These are phyloP conservation scores for Paelopatides confundens DNA, from an alignment of 53 echinoderm and acorn worm species.

Conservation along the genomic window DNA sequence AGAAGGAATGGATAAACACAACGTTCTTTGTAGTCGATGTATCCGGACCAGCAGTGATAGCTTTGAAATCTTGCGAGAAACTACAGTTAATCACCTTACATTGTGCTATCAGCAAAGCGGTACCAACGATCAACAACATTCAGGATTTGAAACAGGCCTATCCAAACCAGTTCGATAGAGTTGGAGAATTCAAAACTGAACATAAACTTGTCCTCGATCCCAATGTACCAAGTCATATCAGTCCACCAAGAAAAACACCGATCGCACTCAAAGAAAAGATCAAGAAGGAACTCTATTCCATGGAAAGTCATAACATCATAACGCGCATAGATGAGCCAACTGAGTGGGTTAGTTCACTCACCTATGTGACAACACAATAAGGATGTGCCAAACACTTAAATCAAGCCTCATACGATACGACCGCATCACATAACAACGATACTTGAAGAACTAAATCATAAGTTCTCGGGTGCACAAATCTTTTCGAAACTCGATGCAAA, in stretches of 20 bases:
- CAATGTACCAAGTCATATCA: conserved; percentile 47
- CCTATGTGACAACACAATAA: conserved; percentile 63
- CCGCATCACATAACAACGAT: conserved; percentile 46
- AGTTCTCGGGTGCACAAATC: conserved; percentile 15
- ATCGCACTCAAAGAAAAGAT: conserved; percentile 36
- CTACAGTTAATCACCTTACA: background rate
- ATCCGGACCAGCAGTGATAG: conserved; percentile 11
- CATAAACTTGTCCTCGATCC: conserved; percentile 42
- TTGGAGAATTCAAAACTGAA: conserved; percentile 45
- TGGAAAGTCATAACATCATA: conserved; percentile 48
- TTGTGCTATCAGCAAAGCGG: background rate
- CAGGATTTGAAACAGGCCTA: conserved; percentile 14
- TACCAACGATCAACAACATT: background rate
- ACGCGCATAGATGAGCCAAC: conserved; percentile 43
- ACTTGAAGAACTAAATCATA: conserved; percentile 64
- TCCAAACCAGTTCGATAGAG: conserved; percentile 60
- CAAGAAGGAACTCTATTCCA: conserved; percentile 42
- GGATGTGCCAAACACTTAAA: conserved; percentile 52
- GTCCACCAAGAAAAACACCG: conserved; percentile 57
- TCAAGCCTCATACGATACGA: conserved; percentile 45
- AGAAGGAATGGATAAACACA: background rate
- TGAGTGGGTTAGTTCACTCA: conserved; percentile 65
- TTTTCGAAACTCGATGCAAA: conserved; percentile 73
- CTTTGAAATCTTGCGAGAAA: background rate
- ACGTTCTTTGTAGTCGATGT: conserved; percentile 10